phyloP scores from a whole-genome alignment of 2,113 vertebrate species.

The Lynx canadensis region DNA sequence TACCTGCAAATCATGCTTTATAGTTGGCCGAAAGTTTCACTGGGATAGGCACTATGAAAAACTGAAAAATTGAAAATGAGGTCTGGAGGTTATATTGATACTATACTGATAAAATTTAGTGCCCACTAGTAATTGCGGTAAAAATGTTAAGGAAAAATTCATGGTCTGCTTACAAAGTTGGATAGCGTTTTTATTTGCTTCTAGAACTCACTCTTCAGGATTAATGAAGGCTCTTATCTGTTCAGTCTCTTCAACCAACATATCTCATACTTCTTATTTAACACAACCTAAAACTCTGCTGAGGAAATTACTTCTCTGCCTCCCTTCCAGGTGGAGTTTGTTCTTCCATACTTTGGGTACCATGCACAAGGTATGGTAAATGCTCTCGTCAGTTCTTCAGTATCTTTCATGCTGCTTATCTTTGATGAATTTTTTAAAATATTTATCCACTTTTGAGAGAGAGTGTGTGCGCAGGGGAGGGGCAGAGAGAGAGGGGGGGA shows the following conservation, averaged over 20 bases:
- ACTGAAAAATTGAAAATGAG: not conserved
- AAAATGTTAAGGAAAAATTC: not conserved
- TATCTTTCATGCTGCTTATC: not conserved
- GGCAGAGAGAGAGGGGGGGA: too few species aligned
- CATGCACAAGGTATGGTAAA: not conserved
- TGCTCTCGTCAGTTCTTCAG: not conserved
- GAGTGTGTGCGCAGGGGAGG: too few species aligned
- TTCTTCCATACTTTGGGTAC: not conserved
- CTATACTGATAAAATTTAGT: not conserved
- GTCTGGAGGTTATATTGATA: not conserved
- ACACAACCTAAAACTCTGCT: not conserved
- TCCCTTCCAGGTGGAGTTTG: not conserved
- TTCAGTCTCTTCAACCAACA: not conserved
- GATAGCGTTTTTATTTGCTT: not conserved
- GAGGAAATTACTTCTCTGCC: not conserved
- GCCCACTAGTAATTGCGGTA: not conserved
- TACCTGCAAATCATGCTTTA: not conserved
- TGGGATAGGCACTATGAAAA: not conserved
- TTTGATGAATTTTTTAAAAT: not conserved
- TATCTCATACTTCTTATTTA: not conserved
- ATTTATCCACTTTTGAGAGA: too few species aligned
- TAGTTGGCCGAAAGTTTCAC: not conserved
- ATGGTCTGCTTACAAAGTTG: not conserved
- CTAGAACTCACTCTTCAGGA: not conserved
- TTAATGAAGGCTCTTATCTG: not conserved